These are phyloP conservation scores for Rhinichthys osculus DNA, from an alignment of 2,797 vertebrate species.

Conservation along the genomic window DNA sequence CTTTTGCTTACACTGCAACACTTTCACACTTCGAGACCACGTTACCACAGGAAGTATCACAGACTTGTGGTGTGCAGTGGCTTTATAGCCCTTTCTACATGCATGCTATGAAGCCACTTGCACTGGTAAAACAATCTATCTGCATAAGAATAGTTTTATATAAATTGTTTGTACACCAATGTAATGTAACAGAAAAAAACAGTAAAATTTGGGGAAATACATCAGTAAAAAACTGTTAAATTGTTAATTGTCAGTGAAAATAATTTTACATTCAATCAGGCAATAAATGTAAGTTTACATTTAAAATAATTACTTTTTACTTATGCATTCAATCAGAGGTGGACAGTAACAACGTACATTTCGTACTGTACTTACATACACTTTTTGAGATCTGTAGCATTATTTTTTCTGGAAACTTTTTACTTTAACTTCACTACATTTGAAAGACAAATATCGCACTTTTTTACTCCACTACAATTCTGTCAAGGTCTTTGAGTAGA, in stretches of 20 bases:
- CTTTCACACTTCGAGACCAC: not conserved
- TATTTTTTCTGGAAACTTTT: too few species aligned
- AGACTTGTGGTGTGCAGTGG: not conserved
- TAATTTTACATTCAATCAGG: not conserved
- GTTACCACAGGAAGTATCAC: slow-evolving; percentile 18
- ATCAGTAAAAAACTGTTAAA: not conserved
- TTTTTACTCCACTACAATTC: too few species aligned
- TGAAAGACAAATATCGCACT: too few species aligned
- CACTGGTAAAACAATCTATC: not conserved
- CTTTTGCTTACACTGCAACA: not conserved
- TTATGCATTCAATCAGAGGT: too few species aligned
- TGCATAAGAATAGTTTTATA: not conserved
- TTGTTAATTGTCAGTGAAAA: not conserved
- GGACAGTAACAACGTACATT: too few species aligned
- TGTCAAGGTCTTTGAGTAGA: too few species aligned
- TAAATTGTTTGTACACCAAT: not conserved
- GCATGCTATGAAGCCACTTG: too few species aligned
- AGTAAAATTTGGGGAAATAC: not conserved
- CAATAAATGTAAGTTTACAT: not conserved
- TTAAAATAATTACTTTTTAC: not conserved
- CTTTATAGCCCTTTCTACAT: not conserved
- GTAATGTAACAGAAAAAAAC: not conserved
- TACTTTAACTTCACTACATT: too few species aligned
- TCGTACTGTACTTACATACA: too few species aligned
- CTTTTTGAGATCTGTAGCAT: too few species aligned